phyloP scores from a whole-genome alignment of 2,113 vertebrate genomes.

The Chitala chitala region DNA sequence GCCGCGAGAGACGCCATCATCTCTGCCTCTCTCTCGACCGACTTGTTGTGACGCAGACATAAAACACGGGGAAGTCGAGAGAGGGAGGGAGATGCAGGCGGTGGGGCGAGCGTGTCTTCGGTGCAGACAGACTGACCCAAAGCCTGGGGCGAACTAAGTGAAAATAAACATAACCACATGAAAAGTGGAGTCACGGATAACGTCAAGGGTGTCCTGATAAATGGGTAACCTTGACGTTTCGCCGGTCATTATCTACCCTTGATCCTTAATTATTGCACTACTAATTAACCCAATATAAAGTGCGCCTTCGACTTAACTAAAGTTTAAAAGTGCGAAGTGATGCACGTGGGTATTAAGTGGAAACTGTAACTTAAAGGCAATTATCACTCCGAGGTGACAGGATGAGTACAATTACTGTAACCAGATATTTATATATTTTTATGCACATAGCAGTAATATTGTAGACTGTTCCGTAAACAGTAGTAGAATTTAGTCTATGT shows the following conservation, averaged over 20 bases:
- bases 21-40: slow-evolving; percentile 56
- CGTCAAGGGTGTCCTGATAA: background rate
- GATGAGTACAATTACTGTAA: background rate
- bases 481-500: no score
- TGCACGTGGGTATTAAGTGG: background rate
- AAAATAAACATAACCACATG: background rate
- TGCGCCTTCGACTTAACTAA: background rate
- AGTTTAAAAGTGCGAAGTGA: slow-evolving; percentile 9
- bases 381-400: background rate
- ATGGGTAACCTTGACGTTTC: background rate
- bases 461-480: no score
- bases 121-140: slow-evolving; percentile 52
- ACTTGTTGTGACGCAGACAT: slow-evolving; percentile 79
- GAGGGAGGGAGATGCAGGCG: slow-evolving; percentile 42
- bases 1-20: slow-evolving; percentile 72
- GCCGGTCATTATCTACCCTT: background rate
- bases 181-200: background rate
- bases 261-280: background rate
- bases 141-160: slow-evolving; percentile 29
- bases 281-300: background rate
- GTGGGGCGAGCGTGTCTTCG: slow-evolving; percentile 44
- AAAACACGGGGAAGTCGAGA: slow-evolving; percentile 64
- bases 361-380: background rate
- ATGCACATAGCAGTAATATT: no score
- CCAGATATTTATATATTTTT: no score